phyloP scores from a whole-genome alignment of 2,113 vertebrate species.

The Scopus umbretta region DNA sequence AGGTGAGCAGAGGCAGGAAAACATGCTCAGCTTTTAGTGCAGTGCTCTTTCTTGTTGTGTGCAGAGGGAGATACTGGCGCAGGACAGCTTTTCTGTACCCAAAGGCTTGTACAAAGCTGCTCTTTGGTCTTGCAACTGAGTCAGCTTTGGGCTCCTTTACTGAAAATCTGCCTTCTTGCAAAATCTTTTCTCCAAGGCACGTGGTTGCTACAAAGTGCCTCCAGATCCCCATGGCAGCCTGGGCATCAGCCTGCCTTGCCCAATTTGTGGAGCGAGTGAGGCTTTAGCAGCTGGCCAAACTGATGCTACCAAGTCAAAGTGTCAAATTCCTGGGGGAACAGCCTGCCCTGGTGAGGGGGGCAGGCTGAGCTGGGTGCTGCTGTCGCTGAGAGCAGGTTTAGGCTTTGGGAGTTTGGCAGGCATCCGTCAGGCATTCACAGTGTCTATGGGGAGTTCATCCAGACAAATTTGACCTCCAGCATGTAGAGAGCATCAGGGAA shows the following conservation, averaged over 20 bases:
- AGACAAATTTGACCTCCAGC: not conserved
- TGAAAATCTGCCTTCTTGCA: not conserved
- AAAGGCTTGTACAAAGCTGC: not conserved
- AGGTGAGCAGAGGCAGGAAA: not conserved
- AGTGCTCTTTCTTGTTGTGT: rapidly evolving
- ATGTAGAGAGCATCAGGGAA: not conserved
- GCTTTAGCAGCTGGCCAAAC: not conserved
- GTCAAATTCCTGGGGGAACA: not conserved
- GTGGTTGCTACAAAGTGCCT: not conserved
- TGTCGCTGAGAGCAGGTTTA: not conserved
- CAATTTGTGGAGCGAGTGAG: not conserved
- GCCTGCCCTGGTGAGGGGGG: not conserved
- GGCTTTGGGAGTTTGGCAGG: not conserved
- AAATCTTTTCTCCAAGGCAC: not conserved
- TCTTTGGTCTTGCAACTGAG: not conserved
- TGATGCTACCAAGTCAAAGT: not conserved
- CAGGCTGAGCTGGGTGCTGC: not conserved
- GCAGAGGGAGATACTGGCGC: not conserved
- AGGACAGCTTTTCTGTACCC: not conserved
- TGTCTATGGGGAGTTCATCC: not conserved
- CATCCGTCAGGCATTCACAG: not conserved
- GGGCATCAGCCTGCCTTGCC: not conserved
- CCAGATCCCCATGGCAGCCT: rapidly evolving
- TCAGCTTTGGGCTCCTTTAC: not conserved
- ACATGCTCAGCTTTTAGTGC: not conserved